Percentiles rank a stretch among this genome's conserved stretches.
Evolutionary conservation across 2,797 vertebrate genomes (phyloP).

Genomic region (Mergus octosetaceus): DNA sequence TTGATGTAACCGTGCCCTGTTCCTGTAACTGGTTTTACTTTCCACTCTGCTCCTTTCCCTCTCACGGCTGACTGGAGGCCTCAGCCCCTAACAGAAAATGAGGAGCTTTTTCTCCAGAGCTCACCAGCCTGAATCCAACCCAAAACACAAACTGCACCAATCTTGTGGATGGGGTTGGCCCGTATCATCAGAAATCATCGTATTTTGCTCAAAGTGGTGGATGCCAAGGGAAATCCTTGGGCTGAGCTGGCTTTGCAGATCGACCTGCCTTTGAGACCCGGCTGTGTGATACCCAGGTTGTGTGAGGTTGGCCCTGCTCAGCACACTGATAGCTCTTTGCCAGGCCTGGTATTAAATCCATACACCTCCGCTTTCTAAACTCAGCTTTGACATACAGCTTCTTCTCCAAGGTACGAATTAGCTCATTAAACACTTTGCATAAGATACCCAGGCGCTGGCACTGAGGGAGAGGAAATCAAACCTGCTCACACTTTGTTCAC

Average conservation of each 20-base stretch:
- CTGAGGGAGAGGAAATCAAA: background rate
- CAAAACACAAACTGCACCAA: background rate
- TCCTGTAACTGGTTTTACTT: background rate
- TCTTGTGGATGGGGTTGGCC: background rate
- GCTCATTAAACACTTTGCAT: background rate
- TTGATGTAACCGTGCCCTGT: background rate
- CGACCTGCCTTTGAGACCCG: background rate
- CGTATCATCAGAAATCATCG: background rate
- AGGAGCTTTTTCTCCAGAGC: background rate
- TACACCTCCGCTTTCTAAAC: background rate
- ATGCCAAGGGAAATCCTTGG: background rate
- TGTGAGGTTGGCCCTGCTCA: background rate
- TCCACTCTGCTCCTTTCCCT: accelerated
- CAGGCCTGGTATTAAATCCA: background rate
- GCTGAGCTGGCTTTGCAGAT: background rate
- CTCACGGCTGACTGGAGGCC: background rate
- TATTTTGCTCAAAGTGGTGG: background rate
- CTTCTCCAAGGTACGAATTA: background rate
- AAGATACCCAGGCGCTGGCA: background rate
- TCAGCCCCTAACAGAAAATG: background rate
- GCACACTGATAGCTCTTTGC: background rate
- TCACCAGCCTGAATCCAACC: background rate
- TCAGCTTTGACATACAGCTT: background rate
- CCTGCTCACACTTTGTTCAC: background rate
- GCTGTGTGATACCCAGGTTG: background rate